Conservation (phyloP, 2,888 invertebrate genomes). For the Chrysolina oricalcia region DNA sequence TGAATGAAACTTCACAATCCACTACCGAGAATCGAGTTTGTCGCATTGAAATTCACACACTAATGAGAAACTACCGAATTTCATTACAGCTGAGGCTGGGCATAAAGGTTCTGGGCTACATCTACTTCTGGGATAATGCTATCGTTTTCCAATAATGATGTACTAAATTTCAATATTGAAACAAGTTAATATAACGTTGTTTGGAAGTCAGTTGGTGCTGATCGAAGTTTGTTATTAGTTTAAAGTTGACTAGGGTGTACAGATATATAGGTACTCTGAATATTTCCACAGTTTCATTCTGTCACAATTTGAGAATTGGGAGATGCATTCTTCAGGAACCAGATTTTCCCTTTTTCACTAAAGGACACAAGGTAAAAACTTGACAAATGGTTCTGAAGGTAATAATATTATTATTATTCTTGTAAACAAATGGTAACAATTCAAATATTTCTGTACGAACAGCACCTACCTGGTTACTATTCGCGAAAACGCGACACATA, state of each 20-base stretch:
- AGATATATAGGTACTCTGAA: too few species aligned
- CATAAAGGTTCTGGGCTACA: background rate
- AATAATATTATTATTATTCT: too few species aligned
- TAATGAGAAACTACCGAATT: constrained; percentile 10
- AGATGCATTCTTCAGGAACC: too few species aligned
- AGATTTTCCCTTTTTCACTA: too few species aligned
- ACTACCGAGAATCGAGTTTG: background rate
- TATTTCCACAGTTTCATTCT: too few species aligned
- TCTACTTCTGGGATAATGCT: constrained; percentile 1
- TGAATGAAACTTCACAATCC: background rate
- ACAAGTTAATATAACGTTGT: background rate
- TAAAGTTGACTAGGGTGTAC: background rate
- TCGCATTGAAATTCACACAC: background rate
- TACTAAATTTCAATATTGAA: constrained; percentile 4
- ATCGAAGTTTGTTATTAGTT: background rate
- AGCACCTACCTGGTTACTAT: too few species aligned
- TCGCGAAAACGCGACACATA: too few species aligned
- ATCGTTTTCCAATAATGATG: constrained; percentile 7
- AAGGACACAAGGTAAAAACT: too few species aligned
- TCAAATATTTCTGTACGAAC: too few species aligned
- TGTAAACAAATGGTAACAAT: too few species aligned
- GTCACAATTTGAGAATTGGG: too few species aligned
- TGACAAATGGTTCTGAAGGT: too few species aligned
- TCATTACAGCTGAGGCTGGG: background rate
- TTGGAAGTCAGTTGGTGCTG: constrained; percentile 1